These are phyloP conservation scores for Drosophila orosa DNA, from an alignment of 1,140 invertebrate genomes.

Conservation along the genomic window DNA sequence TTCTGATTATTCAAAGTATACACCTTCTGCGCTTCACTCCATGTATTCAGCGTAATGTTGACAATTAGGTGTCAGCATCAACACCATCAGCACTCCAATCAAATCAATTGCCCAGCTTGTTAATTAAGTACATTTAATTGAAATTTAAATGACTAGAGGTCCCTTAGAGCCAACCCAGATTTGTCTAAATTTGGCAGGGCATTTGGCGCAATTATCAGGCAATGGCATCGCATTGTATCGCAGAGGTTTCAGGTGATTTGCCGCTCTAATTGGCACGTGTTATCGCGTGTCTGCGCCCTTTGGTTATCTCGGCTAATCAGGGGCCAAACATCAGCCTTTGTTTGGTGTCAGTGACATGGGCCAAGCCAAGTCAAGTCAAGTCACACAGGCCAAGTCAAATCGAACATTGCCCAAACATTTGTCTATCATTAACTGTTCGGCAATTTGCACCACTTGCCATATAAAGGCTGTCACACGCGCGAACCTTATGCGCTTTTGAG, in stretches of 20 bases:
- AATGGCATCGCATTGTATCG: slow-evolving; percentile 7
- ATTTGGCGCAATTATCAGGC: slow-evolving; percentile 49
- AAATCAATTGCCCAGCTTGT: slow-evolving; percentile 39
- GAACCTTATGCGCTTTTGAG: slow-evolving; percentile 45
- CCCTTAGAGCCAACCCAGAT: slow-evolving; percentile 21
- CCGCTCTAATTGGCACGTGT: slow-evolving; percentile 66
- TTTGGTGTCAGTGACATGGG: slow-evolving; percentile 42
- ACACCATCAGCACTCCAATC: slow-evolving; percentile 25
- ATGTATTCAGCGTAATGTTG: background rate
- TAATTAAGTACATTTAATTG: slow-evolving; percentile 67
- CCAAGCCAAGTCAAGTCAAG: slow-evolving; percentile 6
- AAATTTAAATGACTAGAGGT: slow-evolving; percentile 47
- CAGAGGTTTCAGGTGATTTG: slow-evolving; percentile 42
- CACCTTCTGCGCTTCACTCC: background rate
- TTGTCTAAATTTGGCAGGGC: slow-evolving; percentile 41
- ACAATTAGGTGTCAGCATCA: slow-evolving; percentile 35
- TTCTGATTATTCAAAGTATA: background rate
- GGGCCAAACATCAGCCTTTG: slow-evolving; percentile 11
- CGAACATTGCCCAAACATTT: slow-evolving; percentile 63
- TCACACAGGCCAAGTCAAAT: slow-evolving; percentile 15
- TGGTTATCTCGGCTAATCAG: slow-evolving; percentile 42
- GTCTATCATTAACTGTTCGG: slow-evolving; percentile 72
- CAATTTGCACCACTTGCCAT: slow-evolving; percentile 56
- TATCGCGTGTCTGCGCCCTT: slow-evolving; percentile 39
- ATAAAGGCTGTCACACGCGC: slow-evolving; percentile 34